Evolutionary conservation across 2,797 vertebrate genomes (phyloP), one percentile per base, ranked within the genome.

Genomic region (Sorex maritimensis): DNA sequence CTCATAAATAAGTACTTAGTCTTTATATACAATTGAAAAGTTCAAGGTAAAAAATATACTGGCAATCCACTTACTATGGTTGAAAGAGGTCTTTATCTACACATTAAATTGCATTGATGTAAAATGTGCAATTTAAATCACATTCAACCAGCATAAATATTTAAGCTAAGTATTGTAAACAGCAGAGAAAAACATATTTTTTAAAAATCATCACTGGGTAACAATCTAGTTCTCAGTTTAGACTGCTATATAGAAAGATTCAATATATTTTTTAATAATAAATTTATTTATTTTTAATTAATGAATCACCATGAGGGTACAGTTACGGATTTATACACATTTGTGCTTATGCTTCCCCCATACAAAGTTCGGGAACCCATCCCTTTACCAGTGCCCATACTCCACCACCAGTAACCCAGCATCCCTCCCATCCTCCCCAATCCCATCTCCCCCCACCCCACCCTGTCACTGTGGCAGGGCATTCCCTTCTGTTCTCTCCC

Each of bases 81-180:
- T 96, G 97, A 98, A 96, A 96, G 93, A 97, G 96, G 86, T 96
- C 95, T 96, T 94, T 88, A 96, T 94, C 49, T 97, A 97, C 94
- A 98, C 92, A 97, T 95, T 96, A 94, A 97, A 96, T 81, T 96
- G 73, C 68, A 95, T 41, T 94, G 96, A 97, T 97, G 93, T 52
- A 95, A 94, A 97, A 97, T 86, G 96, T 96, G 97, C 98, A 95
- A 92, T 97, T 98, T 97, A 97, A 98, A 97, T 96, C 97, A 98
- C 97, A 98, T 98, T 98, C 97, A 97, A 96, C 95, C 96, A 97
- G 88, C 97, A 98, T 95, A 98, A 98, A 98, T 98, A 98, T 96
- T 98, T 98, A 95, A 92, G 89, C 87, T 91, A 97, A 98, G 94
- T 97, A 97, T 92, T 98, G 97, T 98, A 98, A 98, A 98, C 98